Evolutionary conservation across 1,140 invertebrate species (phyloP), one percentile per base, ranked within the genome.

Genomic region (Phenacoccus solenopsis): DNA sequence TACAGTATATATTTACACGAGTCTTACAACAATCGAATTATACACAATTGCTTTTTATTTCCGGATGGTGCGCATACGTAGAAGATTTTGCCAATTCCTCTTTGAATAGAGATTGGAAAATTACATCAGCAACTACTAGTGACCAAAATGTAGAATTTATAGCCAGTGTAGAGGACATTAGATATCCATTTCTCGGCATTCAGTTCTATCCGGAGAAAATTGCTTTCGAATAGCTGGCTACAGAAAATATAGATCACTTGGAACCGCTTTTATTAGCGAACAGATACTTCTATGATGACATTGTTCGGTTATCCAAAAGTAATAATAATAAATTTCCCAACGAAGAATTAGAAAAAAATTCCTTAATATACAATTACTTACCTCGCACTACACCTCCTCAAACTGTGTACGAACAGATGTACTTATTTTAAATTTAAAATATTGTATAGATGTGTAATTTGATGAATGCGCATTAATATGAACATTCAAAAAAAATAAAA

Each of bases 121-220:
- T 91, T 9, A 78, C 93, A 20, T 87, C 90, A 1, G 76, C 85
- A 0, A 91, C 89, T 77, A 77, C 81, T 57, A 91, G 93, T 75
- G 16, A 56, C 32, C 78, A 87, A 68, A 84, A 84, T 20, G 73
- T 85, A 0, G 78, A 84, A 76, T 94, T 90, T 75, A 86, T 86
- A 74, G 88, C 88, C 0, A 80, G 80, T 0, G 75, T 89, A 35
- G 88, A 90, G 76, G 85, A 84, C 74, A 81, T 73, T 74, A 83
- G 79, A 76, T 85, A 79, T 74, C 94, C 94, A 22, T 88, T 95
- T 77, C 95, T 90, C 78, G 93, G 87, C 1, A 79, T 91, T 0
- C 91, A 95, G 77, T 96, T 90, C 77, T 94, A 97, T 79, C 94
- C 93, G 1, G 94, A 97, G 78, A 96, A 96, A 76, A 89, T 87